phyloP scores from a whole-genome alignment of 2,797 vertebrate species.

The Oryzias sinensis region DNA sequence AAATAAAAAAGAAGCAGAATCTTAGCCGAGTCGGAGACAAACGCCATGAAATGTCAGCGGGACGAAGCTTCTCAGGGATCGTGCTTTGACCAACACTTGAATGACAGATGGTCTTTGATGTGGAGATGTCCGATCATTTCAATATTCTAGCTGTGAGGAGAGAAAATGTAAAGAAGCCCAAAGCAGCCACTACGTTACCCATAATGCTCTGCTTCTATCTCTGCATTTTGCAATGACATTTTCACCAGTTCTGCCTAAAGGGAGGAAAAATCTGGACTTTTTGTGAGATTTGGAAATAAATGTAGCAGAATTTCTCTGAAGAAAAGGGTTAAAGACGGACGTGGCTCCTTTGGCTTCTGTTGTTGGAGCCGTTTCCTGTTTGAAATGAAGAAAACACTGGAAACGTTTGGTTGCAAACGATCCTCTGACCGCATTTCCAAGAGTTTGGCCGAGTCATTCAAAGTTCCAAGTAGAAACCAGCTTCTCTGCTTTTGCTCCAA shows the following conservation, averaged over 20 bases:
- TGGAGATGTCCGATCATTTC: background rate
- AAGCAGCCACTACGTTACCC: too few relatives aligned
- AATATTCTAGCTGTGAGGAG: background rate
- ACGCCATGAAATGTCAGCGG: constrained; percentile 40
- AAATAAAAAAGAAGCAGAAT: constrained; percentile 23
- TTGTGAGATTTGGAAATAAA: too few relatives aligned
- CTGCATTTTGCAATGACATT: too few relatives aligned
- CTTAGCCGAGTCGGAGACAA: constrained; percentile 6
- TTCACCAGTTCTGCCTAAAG: too few relatives aligned
- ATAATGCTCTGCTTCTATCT: too few relatives aligned
- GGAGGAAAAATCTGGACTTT: too few relatives aligned
- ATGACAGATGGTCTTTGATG: constrained; percentile 12
- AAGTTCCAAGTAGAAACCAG: background rate
- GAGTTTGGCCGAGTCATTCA: background rate
- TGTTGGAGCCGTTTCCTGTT: too few relatives aligned
- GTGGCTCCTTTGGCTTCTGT: too few relatives aligned
- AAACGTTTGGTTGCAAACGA: too few relatives aligned
- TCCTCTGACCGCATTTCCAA: background rate
- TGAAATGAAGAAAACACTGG: too few relatives aligned
- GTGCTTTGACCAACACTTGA: constrained; percentile 28
- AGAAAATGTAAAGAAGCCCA: background rate
- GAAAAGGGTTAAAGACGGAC: too few relatives aligned
- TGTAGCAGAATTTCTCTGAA: too few relatives aligned
- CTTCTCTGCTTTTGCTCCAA: background rate
- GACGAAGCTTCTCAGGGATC: constrained; percentile 72